Evolutionary conservation across 2,888 invertebrate genomes (phyloP).

Genomic region (Oconnorella tubifera): DNA sequence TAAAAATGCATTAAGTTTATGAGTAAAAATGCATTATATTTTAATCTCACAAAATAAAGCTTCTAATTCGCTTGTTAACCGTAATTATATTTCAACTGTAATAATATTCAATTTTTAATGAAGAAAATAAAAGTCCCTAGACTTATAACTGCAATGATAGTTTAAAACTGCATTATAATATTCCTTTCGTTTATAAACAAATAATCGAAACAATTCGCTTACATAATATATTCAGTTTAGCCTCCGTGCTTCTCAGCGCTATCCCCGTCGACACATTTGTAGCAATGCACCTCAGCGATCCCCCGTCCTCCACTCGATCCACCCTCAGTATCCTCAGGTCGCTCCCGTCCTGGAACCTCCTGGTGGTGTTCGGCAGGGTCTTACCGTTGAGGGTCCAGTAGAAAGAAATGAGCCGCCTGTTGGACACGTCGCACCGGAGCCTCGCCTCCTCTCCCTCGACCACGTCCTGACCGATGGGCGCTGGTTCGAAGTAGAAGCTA

Average conservation of each 20-base stretch:
- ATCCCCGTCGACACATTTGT: slow-evolving; percentile 57
- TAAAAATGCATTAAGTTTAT: too few species aligned
- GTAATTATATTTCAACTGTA: too few species aligned
- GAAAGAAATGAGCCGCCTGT: slow-evolving; percentile 49
- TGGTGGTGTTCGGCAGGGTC: slow-evolving; percentile 51
- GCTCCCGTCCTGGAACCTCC: slow-evolving; percentile 56
- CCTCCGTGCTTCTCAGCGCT: slow-evolving; percentile 63
- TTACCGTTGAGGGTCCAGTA: slow-evolving; percentile 56
- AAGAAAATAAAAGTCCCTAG: too few species aligned
- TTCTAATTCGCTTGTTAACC: too few species aligned
- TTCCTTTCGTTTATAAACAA: too few species aligned
- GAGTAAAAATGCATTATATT: too few species aligned
- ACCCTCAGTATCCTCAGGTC: slow-evolving; percentile 63
- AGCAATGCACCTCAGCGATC: slow-evolving; percentile 64
- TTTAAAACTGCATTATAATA: too few species aligned
- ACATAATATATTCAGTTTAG: slow-evolving; percentile 67
- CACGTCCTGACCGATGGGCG: slow-evolving; percentile 51
- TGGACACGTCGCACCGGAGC: slow-evolving; percentile 50
- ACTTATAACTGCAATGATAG: too few species aligned
- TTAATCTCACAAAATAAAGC: too few species aligned
- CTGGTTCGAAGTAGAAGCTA: slow-evolving; percentile 55
- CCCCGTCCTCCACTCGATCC: slow-evolving; percentile 61
- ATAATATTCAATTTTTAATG: too few species aligned
- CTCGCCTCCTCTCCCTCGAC: slow-evolving; percentile 45
- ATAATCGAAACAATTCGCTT: too few species aligned